Evolutionary conservation across 1,140 invertebrate species (phyloP).

Genomic region (Macrobrachium rosenbergii): DNA sequence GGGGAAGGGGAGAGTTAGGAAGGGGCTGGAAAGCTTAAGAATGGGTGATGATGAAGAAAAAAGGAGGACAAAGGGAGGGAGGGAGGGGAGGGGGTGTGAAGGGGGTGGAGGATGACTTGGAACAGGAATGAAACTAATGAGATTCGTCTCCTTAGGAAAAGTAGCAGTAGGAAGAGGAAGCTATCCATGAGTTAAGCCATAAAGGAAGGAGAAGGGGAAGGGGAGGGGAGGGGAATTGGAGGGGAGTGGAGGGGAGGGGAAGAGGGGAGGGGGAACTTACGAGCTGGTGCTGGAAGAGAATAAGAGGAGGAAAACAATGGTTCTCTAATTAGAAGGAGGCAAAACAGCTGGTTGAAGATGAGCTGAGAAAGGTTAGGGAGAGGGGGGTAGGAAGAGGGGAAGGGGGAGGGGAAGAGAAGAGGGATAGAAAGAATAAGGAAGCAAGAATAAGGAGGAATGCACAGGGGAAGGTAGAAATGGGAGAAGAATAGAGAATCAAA

Average conservation of each 20-base stretch:
- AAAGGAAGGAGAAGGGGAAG: not conserved
- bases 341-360: not conserved
- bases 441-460: too few relatives aligned
- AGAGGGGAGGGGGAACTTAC: not conserved
- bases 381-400: not conserved
- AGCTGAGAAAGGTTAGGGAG: not conserved
- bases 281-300: not conserved
- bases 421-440: not conserved
- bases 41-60: not conserved
- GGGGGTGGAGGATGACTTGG: too few relatives aligned
- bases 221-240: not conserved
- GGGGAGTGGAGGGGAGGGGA: not conserved
- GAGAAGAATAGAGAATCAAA: not conserved
- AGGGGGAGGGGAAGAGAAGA: constrained; percentile 3
- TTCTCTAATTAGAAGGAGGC: not conserved
- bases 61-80: not conserved
- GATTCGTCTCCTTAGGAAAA: too few relatives aligned
- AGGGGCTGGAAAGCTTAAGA: not conserved
- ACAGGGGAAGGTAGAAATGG: not conserved
- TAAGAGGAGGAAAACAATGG: not conserved
- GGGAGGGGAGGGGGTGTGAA: not conserved
- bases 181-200: too few relatives aligned
- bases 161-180: not conserved
- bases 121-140: too few relatives aligned
- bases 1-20: not conserved